These are phyloP conservation scores for Fukomys damarensis DNA, from an alignment of 2,113 vertebrate genomes.

Conservation along the genomic window DNA sequence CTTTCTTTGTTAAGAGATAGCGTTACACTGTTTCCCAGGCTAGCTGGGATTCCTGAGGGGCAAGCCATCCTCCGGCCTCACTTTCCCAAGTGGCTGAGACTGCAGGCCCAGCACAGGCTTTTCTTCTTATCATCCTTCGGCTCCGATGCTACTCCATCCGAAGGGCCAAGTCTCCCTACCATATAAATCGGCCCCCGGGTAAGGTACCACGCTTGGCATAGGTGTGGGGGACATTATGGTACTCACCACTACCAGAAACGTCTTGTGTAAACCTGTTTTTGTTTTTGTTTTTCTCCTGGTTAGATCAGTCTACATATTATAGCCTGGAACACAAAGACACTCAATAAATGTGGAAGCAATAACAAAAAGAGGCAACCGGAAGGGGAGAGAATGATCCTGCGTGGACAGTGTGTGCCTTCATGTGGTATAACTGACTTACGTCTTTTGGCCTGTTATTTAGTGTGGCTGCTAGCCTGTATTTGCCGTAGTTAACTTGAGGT, in stretches of 20 bases:
- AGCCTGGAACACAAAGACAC: not conserved
- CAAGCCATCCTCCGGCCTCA: not conserved
- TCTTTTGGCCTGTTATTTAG: not conserved
- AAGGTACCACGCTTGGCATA: no score
- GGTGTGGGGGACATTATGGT: not conserved
- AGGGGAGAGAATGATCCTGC: not conserved
- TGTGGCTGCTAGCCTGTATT: not conserved
- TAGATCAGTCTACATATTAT: not conserved
- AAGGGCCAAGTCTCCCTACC: not conserved
- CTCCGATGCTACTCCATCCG: not conserved
- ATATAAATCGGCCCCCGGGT: not conserved
- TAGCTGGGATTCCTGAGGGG: not conserved
- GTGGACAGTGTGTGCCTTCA: not conserved
- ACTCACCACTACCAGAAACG: not conserved
- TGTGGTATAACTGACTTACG: not conserved
- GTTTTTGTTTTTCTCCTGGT: not conserved
- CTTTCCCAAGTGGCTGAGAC: no score
- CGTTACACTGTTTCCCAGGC: not conserved
- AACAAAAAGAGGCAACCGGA: not conserved
- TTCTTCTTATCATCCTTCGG: not conserved
- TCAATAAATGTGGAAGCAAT: not conserved
- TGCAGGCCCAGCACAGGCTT: accelerated
- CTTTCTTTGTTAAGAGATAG: not conserved
- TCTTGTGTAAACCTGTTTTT: no score
- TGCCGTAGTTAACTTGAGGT: no score